A percentile compares a stretch with the other conserved stretches of the same genome.
Evolutionary conservation across 2,797 vertebrate genomes (phyloP).

Genomic region (Sebastes itinus): DNA sequence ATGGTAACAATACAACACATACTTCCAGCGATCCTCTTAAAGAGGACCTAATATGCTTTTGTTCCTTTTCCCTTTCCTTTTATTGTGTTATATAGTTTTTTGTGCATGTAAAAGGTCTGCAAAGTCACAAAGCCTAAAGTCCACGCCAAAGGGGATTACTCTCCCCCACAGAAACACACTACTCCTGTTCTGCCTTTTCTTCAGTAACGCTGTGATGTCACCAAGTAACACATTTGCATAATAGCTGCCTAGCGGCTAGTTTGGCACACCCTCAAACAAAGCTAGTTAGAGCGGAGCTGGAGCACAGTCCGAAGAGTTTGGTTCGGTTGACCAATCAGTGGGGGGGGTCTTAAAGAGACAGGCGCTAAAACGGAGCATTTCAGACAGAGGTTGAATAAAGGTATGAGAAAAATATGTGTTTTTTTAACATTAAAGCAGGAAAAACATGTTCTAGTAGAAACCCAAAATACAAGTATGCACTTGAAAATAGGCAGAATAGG

Average conservation of each 20-base stretch:
- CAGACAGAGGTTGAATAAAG: too few relatives aligned
- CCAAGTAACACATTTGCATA: not conserved
- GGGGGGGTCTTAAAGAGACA: too few relatives aligned
- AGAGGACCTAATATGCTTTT: not conserved
- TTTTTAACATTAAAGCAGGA: too few relatives aligned
- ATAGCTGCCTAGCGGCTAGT: not conserved
- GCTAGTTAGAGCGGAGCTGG: too few relatives aligned
- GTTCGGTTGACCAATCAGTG: too few relatives aligned
- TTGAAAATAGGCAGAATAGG: not conserved
- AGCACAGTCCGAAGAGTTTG: too few relatives aligned
- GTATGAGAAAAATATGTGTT: too few relatives aligned
- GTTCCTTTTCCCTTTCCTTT: not conserved
- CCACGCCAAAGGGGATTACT: not conserved
- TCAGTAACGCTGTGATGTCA: not conserved
- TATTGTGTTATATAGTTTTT: not conserved
- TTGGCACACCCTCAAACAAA: too few relatives aligned
- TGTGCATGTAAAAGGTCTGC: not conserved
- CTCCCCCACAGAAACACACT: not conserved
- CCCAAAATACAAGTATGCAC: too few relatives aligned
- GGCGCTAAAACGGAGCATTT: too few relatives aligned
- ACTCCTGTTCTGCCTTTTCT: not conserved
- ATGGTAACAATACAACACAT: slow-evolving; percentile 53
- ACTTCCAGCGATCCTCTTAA: slow-evolving; percentile 31
- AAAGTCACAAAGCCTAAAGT: not conserved
- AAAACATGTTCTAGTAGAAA: too few relatives aligned